phyloP scores from a whole-genome alignment of 2,888 invertebrate genomes.

The Tenthredo notha region DNA sequence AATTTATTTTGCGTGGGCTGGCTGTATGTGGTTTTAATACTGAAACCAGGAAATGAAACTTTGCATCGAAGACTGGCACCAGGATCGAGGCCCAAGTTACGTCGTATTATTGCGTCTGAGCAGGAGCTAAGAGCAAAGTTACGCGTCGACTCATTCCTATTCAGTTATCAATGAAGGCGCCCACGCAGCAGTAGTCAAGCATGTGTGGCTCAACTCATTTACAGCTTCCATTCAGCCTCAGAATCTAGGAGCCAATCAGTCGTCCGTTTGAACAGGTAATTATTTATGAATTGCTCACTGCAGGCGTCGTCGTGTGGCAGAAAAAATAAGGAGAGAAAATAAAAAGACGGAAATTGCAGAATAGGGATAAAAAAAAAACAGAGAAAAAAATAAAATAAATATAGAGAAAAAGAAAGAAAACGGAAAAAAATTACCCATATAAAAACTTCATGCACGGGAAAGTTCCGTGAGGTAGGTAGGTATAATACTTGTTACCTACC shows the following conservation, averaged over 20 bases:
- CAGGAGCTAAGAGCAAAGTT: conserved; percentile 40
- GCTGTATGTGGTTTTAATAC: background rate
- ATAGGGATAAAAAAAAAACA: background rate
- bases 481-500: conserved; percentile 25
- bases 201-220: conserved; percentile 59
- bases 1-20: conserved; percentile 22
- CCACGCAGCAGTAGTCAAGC: conserved; percentile 61
- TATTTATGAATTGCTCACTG: conserved; percentile 60
- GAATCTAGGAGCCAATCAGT: conserved; percentile 53
- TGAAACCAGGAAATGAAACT: conserved; percentile 39
- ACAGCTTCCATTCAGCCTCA: conserved; percentile 58
- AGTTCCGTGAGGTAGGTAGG: conserved; percentile 32
- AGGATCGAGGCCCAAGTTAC: conserved; percentile 13
- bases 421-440: conserved; percentile 21
- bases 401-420: background rate
- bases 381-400: conserved; percentile 53
- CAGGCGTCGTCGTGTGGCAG: conserved; percentile 49
- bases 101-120: conserved; percentile 35
- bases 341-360: conserved; percentile 26
- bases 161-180: conserved; percentile 71
- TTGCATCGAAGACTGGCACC: conserved; percentile 25
- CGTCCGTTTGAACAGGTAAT: conserved; percentile 60
- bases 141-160: conserved; percentile 58
- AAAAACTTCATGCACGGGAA: conserved; percentile 25
- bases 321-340: background rate